Conservation (phyloP, 2,113 vertebrate genomes). For the Otolemur garnettii region DNA sequence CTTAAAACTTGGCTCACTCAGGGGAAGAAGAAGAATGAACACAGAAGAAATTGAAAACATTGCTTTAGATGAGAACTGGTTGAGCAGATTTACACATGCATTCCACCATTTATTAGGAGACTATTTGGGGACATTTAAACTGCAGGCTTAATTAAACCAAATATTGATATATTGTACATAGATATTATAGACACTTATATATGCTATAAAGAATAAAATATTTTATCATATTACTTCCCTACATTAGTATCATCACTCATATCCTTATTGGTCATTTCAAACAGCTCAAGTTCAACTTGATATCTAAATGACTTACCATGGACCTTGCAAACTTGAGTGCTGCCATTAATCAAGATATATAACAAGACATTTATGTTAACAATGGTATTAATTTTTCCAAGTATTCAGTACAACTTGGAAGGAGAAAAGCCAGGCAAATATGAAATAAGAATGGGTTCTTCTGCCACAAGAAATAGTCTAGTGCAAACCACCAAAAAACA, state of each 20-base stretch:
- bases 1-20: background rate
- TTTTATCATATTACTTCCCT: background rate
- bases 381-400: background rate
- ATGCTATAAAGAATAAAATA: background rate
- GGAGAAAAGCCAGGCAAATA: background rate
- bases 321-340: background rate
- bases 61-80: slow-evolving; percentile 2
- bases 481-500: background rate
- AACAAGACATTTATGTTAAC: background rate
- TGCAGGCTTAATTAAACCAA: background rate
- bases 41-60: background rate
- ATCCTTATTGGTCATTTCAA: background rate
- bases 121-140: background rate
- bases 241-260: background rate
- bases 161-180: background rate
- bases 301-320: slow-evolving; percentile 34
- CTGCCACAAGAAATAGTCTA: background rate
- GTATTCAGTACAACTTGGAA: background rate
- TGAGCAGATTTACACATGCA: background rate
- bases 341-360: background rate
- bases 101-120: background rate
- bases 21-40: background rate
- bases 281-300: background rate
- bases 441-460: slow-evolving; percentile 2
- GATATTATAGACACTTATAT: background rate